These are phyloP conservation scores for Gymnopithys bicolor DNA, from an alignment of 2,797 vertebrate genomes.

Conservation along the genomic window DNA sequence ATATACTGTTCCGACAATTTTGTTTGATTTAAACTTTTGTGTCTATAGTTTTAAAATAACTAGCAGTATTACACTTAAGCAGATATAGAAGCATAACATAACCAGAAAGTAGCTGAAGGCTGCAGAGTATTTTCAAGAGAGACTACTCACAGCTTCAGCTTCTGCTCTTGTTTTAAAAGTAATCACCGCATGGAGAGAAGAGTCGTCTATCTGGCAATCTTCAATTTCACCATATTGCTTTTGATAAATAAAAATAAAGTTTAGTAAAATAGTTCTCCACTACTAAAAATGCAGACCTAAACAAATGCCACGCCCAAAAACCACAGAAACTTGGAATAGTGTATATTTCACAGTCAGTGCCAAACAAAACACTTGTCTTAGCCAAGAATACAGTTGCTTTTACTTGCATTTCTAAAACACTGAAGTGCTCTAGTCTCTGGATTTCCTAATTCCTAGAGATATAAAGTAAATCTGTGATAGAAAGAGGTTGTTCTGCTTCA, in stretches of 20 bases:
- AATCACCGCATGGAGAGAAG: slow-evolving; percentile 87
- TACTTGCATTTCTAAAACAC: not conserved
- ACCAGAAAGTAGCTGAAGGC: not conserved
- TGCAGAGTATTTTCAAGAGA: not conserved
- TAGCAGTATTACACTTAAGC: not conserved
- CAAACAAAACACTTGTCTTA: not conserved
- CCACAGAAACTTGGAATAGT: not conserved
- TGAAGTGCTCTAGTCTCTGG: fast-evolving
- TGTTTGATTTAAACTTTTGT: not conserved
- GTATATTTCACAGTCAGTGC: not conserved
- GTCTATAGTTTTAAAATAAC: not conserved
- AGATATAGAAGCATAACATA: not conserved
- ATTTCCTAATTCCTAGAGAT: not conserved
- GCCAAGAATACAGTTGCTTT: not conserved
- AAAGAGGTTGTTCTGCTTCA: not conserved
- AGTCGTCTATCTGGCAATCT: slow-evolving; percentile 93
- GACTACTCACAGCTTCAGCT: slow-evolving; percentile 90
- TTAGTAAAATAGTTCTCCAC: slow-evolving; percentile 51
- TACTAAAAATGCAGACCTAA: slow-evolving; percentile 40
- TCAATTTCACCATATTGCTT: slow-evolving; percentile 99
- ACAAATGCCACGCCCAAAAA: not conserved
- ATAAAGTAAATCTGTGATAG: not conserved
- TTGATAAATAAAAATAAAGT: slow-evolving; percentile 40
- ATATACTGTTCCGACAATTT: not conserved
- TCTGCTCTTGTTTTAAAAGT: slow-evolving; percentile 91